A percentile compares a stretch with the other conserved stretches of the same genome.
Evolutionary conservation across 2,113 vertebrate species (phyloP).

Genomic region (Brachypodius melanocephalos): DNA sequence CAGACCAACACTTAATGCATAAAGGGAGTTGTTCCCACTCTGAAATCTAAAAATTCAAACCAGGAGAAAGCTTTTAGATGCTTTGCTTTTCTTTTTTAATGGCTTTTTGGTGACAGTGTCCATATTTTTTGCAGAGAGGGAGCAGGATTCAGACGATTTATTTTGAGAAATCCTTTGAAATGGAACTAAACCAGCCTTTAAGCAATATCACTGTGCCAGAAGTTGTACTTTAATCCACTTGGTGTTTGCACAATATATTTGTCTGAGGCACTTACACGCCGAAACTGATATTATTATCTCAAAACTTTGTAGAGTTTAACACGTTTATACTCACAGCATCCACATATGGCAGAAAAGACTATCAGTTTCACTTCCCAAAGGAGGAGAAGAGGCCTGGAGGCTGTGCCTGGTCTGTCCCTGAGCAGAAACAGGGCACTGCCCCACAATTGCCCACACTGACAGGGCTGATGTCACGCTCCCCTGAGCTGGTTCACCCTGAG

Average conservation of each 20-base stretch:
- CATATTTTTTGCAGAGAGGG: not conserved
- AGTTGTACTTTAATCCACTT: not conserved
- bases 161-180: slow-evolving; percentile 28
- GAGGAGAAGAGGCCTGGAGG: not conserved
- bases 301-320: not conserved
- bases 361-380: not conserved
- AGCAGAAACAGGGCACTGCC: not conserved
- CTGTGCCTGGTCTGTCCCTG: not conserved
- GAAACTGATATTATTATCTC: not conserved
- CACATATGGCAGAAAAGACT: not conserved
- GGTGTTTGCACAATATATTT: not conserved
- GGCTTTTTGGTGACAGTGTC: not conserved
- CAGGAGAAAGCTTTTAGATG: not conserved
- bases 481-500: not conserved
- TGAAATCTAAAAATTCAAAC: not conserved
- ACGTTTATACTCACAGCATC: not conserved
- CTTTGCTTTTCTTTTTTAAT: not conserved
- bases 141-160: not conserved
- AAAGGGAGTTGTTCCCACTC: not conserved
- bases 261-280: not conserved
- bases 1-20: not conserved
- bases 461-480: rapidly evolving
- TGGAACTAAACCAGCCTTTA: not conserved
- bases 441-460: rapidly evolving
- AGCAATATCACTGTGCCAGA: not conserved